A percentile compares a stretch with the other conserved stretches of the same genome.
Evolutionary conservation across 2,797 vertebrate genomes (phyloP).

Genomic region (Centroberyx gerrardi): DNA sequence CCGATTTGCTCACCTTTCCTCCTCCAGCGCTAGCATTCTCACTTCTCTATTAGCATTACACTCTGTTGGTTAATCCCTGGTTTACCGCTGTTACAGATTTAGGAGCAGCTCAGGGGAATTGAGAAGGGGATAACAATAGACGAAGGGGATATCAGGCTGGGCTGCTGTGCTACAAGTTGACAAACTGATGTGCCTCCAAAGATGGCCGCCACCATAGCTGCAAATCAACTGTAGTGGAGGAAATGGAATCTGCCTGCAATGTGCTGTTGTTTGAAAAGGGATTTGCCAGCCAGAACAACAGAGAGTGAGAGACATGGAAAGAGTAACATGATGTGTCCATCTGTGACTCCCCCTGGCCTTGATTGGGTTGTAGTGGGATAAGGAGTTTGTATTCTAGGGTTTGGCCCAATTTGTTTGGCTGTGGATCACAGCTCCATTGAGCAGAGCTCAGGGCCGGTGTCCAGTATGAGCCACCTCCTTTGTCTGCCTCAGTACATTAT

Average conservation of each 20-base stretch:
- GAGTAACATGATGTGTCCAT: conserved; percentile 57
- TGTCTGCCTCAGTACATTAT: conserved; percentile 41
- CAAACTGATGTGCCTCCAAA: conserved; percentile 24
- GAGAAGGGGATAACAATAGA: neutral
- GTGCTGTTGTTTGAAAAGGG: conserved; percentile 59
- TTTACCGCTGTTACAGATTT: conserved; percentile 7
- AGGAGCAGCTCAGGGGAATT: neutral
- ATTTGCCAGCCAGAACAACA: conserved; percentile 59
- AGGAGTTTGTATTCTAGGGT: conserved; percentile 54
- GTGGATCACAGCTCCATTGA: conserved; percentile 53
- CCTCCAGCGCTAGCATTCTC: conserved; percentile 20
- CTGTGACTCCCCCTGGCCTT: conserved; percentile 47
- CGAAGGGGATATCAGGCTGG: conserved; percentile 1
- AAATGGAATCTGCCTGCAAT: conserved; percentile 53
- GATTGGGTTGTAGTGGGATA: conserved; percentile 42
- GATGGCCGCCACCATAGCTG: conserved; percentile 52
- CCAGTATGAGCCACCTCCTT: conserved; percentile 30
- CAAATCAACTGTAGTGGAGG: conserved; percentile 49
- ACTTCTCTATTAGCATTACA: conserved; percentile 6
- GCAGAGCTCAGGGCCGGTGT: conserved; percentile 33
- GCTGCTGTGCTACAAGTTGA: neutral
- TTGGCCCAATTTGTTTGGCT: conserved; percentile 57
- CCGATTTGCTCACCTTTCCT: conserved; percentile 8
- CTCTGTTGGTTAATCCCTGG: neutral
- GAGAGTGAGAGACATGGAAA: conserved; percentile 42